Conservation (phyloP, 2,888 invertebrate species). For the Lottia scabra region DNA sequence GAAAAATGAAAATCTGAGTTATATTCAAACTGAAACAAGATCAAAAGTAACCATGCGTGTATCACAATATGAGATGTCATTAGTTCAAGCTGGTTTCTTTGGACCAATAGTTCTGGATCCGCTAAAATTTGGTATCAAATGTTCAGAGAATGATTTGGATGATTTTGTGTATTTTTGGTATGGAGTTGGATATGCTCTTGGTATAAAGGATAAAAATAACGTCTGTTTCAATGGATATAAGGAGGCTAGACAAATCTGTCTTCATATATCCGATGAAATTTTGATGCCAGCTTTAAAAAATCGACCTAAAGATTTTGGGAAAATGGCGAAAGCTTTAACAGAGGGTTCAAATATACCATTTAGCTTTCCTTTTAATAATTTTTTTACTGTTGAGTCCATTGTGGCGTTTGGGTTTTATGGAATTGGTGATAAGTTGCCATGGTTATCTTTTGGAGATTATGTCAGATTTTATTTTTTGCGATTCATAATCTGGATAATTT, state of each 20-base stretch:
- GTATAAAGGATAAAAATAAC: slow-evolving; percentile 78
- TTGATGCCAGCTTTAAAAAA: slow-evolving; percentile 44
- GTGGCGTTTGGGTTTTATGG: slow-evolving; percentile 32
- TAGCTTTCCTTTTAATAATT: neutral
- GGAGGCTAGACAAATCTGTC: slow-evolving; percentile 43
- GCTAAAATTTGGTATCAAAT: slow-evolving; percentile 77
- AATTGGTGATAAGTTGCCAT: slow-evolving; percentile 11
- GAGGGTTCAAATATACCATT: slow-evolving; percentile 40
- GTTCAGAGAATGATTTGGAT: slow-evolving; percentile 77
- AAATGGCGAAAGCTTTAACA: slow-evolving; percentile 55
- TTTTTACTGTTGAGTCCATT: slow-evolving; percentile 39
- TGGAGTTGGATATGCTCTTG: slow-evolving; percentile 83
- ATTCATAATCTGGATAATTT: too few relatives aligned
- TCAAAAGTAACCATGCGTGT: slow-evolving; percentile 70
- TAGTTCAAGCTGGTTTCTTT: slow-evolving; percentile 90
- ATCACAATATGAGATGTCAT: slow-evolving; percentile 85
- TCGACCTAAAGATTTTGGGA: slow-evolving; percentile 49
- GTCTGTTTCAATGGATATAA: slow-evolving; percentile 48
- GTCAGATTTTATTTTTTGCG: slow-evolving; percentile 7
- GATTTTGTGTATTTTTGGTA: slow-evolving; percentile 87
- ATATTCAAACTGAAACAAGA: neutral
- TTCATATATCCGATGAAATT: slow-evolving; percentile 51
- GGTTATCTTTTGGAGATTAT: slow-evolving; percentile 3
- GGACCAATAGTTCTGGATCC: slow-evolving; percentile 78
- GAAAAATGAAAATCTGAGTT: slow-evolving; percentile 7